Evolutionary conservation across 2,888 invertebrate species (phyloP).

Genomic region (Rhogogaster chlorosoma): DNA sequence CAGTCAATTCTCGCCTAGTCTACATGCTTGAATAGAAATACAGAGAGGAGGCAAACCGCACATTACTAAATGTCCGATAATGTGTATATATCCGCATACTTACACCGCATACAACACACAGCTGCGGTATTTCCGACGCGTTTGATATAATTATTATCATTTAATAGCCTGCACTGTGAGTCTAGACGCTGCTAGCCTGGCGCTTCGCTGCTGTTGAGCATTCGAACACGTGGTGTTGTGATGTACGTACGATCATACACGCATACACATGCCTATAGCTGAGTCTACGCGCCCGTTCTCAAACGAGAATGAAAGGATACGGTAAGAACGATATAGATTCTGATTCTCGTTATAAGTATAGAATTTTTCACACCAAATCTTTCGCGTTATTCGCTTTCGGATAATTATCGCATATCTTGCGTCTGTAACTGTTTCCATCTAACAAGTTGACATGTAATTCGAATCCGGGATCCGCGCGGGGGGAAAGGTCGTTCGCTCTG

Average conservation of each 20-base stretch:
- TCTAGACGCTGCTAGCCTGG: constrained; percentile 15
- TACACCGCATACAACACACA: neutral
- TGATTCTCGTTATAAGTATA: neutral
- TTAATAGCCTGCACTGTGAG: constrained; percentile 13
- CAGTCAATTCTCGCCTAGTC: neutral
- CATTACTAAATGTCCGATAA: neutral
- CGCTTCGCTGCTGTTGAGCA: neutral
- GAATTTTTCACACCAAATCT: neutral
- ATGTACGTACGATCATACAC: neutral
- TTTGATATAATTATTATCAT: constrained; percentile 40
- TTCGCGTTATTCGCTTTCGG: no score
- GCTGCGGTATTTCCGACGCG: constrained; percentile 21
- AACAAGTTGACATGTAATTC: neutral
- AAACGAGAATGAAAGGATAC: constrained; percentile 30
- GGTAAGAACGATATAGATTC: constrained; percentile 17
- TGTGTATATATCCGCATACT: neutral
- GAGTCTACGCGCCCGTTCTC: neutral
- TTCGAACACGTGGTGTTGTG: constrained; percentile 30
- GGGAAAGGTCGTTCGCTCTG: constrained; percentile 36
- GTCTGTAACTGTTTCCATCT: neutral
- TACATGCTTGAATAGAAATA: neutral
- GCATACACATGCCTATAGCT: neutral
- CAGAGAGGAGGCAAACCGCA: neutral
- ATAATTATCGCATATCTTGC: neutral
- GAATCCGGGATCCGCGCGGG: constrained; percentile 33